Conservation (phyloP, 2,113 vertebrate genomes). For the Ophiodon elongatus region DNA sequence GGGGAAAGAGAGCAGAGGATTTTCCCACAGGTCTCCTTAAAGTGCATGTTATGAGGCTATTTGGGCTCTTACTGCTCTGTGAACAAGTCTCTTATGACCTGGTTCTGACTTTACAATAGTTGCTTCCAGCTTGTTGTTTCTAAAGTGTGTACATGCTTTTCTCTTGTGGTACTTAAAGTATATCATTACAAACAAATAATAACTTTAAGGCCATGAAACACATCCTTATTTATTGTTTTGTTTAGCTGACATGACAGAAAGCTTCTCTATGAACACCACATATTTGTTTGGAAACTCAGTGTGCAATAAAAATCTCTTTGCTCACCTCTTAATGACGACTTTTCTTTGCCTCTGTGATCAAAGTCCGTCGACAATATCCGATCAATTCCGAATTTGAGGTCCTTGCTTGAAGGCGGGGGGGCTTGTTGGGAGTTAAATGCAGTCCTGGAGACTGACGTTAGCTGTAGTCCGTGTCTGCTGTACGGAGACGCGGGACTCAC, state of each 20-base stretch:
- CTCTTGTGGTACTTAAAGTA: neutral
- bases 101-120: conserved; percentile 5
- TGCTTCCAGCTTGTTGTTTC: conserved; percentile 11
- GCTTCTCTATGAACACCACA: neutral
- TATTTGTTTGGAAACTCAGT: neutral
- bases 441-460: conserved; percentile 79
- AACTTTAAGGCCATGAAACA: neutral
- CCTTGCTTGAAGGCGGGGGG: conserved; percentile 93
- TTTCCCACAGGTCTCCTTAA: conserved; percentile 44
- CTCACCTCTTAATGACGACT: conserved; percentile 94
- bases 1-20: conserved; percentile 36
- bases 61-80: conserved; percentile 33
- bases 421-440: conserved; percentile 82
- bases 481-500: conserved; percentile 78
- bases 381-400: conserved; percentile 98
- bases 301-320: conserved; percentile 1
- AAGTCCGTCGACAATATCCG: conserved; percentile 97
- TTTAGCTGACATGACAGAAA: conserved; percentile 12
- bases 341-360: conserved; percentile 94
- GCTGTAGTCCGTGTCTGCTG: conserved; percentile 85
- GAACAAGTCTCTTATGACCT: conserved; percentile 40
- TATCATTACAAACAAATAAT: neutral
- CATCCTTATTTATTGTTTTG: neutral
- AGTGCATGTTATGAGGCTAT: conserved; percentile 20
- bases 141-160: conserved; percentile 26